These are phyloP conservation scores for Pangasius sanitwongsei DNA, from an alignment of 2,797 vertebrate genomes.

Conservation along the genomic window DNA sequence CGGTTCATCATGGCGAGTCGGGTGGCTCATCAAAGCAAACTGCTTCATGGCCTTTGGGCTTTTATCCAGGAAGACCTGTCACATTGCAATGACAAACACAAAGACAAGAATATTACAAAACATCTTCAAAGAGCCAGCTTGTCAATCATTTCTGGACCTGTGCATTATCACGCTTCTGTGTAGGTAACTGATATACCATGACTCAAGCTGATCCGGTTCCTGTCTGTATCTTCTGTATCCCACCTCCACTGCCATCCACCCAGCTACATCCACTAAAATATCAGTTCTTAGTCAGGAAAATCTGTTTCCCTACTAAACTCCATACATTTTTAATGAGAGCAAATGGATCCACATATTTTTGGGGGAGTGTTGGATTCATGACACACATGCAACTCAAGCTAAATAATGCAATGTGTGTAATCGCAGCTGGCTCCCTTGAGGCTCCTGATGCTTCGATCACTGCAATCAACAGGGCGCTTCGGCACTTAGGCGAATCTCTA, in stretches of 20 bases:
- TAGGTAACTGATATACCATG: constrained; percentile 22
- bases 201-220: background rate
- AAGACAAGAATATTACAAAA: constrained; percentile 18
- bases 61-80: constrained; percentile 20
- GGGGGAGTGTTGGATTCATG: constrained; percentile 46
- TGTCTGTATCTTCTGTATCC: background rate
- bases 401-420: constrained; percentile 66
- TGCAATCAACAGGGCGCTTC: constrained; percentile 36
- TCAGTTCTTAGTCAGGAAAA: constrained; percentile 49
- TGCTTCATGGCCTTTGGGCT: constrained; percentile 17
- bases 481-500: background rate
- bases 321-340: constrained; percentile 64
- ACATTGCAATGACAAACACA: constrained; percentile 8
- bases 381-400: constrained; percentile 54
- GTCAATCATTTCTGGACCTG: background rate
- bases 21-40: constrained; percentile 44
- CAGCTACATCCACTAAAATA: constrained; percentile 50
- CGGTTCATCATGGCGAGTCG: constrained; percentile 9
- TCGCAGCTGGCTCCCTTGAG: constrained; percentile 50
- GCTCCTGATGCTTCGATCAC: constrained; percentile 34
- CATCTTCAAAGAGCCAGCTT: background rate
- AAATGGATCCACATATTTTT: constrained; percentile 59
- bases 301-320: constrained; percentile 43
- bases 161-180: background rate
- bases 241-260: constrained; percentile 17